phyloP scores from a whole-genome alignment of 2,113 vertebrate genomes.

The Ancistrus triradiatus region DNA sequence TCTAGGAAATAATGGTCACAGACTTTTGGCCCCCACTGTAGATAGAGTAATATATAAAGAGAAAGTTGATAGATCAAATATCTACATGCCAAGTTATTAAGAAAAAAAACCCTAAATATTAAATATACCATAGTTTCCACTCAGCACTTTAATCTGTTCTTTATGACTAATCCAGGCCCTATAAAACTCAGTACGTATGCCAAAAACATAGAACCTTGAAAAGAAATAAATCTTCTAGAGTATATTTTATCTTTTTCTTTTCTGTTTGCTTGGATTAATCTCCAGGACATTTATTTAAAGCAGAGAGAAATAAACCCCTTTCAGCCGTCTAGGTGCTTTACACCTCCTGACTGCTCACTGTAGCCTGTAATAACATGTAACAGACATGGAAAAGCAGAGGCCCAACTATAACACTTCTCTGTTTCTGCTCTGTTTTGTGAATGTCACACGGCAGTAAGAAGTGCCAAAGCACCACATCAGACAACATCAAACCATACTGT shows the following conservation, averaged over 20 bases:
- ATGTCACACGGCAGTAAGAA: background rate
- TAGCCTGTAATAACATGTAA: slow-evolving; percentile 13
- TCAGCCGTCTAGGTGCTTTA: slow-evolving; percentile 2
- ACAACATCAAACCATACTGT: background rate
- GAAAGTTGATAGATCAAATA: too few species aligned
- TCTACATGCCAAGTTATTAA: too few species aligned
- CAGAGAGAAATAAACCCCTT: slow-evolving; percentile 30
- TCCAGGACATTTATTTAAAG: slow-evolving; percentile 8
- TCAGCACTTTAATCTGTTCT: slow-evolving; percentile 7
- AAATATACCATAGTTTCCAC: too few species aligned
- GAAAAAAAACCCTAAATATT: too few species aligned
- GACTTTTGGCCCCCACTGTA: too few species aligned
- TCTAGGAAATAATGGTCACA: too few species aligned
- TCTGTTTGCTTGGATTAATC: slow-evolving; percentile 7
- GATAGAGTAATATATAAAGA: too few species aligned
- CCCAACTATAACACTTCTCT: too few species aligned
- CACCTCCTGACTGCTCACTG: slow-evolving; percentile 7
- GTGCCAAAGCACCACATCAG: too few species aligned
- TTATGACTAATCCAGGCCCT: background rate
- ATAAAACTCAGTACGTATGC: slow-evolving; percentile 1
- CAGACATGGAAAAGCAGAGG: background rate
- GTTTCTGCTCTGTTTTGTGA: background rate
- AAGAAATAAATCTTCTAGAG: slow-evolving; percentile 32
- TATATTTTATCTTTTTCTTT: background rate
- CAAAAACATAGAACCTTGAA: background rate